A percentile compares a stretch with the other conserved stretches of the same genome.
Conservation (phyloP, 2,888 invertebrate genomes). For the Drosophila austrosaltans region DNA sequence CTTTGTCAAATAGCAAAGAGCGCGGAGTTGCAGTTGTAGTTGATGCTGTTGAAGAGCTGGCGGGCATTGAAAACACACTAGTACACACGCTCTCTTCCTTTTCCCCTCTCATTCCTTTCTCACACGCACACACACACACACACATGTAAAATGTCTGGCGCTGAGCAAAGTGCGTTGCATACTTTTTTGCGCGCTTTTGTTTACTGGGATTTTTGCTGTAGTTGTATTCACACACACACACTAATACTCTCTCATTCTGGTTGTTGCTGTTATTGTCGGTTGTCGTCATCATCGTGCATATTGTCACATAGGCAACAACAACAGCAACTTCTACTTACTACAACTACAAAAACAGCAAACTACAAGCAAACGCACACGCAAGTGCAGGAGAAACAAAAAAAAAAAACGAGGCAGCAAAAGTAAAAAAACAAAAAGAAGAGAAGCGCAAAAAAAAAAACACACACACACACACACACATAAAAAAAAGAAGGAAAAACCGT, state of each 20-base stretch:
- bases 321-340: constrained; percentile 25
- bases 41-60: constrained; percentile 56
- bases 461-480: not conserved
- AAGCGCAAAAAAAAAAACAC: constrained; percentile 23
- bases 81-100: not conserved
- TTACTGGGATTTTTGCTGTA: constrained; percentile 66
- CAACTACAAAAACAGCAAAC: constrained; percentile 31
- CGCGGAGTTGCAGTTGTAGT: constrained; percentile 52
- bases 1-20: constrained; percentile 69
- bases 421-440: constrained; percentile 1
- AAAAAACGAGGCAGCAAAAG: constrained; percentile 32
- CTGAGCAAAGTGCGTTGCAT: constrained; percentile 73
- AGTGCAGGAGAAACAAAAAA: constrained; percentile 28
- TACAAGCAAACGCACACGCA: constrained; percentile 22
- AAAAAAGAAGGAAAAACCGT: constrained; percentile 3
- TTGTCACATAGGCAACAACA: constrained; percentile 45
- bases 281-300: constrained; percentile 44
- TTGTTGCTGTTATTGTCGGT: constrained; percentile 28
- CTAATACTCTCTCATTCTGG: constrained; percentile 3
- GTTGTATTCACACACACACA: constrained; percentile 47
- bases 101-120: not conserved
- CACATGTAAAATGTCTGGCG: constrained; percentile 32
- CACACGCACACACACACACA: constrained; percentile 14
- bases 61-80: constrained; percentile 68
- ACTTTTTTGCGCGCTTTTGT: constrained; percentile 72